Percentiles rank a stretch among this genome's conserved stretches.
Evolutionary conservation across 2,113 vertebrate genomes (phyloP).

Genomic region (Silurus glanis): DNA sequence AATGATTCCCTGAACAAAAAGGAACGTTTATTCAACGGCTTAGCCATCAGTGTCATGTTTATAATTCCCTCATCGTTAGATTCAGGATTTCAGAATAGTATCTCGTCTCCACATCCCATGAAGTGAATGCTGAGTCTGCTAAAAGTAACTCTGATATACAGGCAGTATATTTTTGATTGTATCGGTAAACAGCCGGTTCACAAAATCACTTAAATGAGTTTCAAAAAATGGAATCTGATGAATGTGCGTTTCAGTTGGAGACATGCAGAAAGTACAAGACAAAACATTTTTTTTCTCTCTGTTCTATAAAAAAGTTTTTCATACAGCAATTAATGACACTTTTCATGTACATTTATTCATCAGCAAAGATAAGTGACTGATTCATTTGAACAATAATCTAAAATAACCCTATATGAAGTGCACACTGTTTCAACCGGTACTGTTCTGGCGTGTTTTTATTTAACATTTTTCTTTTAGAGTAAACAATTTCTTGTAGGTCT

Average conservation of each 20-base stretch:
- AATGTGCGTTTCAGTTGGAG: background rate
- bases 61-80: no score
- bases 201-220: background rate
- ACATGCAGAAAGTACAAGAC: background rate
- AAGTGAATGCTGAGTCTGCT: background rate
- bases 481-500: background rate
- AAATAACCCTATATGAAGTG: no score
- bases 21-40: constrained; percentile 35
- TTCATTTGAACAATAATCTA: no score
- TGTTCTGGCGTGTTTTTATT: background rate
- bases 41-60: background rate
- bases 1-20: constrained; percentile 53
- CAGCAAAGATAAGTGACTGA: no score
- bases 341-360: no score
- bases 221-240: background rate
- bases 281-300: no score
- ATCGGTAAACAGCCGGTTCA: background rate
- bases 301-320: no score
- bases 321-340: no score
- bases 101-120: background rate
- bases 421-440: background rate
- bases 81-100: background rate
- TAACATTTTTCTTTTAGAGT: background rate
- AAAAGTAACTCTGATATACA: background rate
- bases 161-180: background rate